Base-by-base conservation (phyloP, 2,797 vertebrate species). In the Silurus lanzhouensis region DNA sequence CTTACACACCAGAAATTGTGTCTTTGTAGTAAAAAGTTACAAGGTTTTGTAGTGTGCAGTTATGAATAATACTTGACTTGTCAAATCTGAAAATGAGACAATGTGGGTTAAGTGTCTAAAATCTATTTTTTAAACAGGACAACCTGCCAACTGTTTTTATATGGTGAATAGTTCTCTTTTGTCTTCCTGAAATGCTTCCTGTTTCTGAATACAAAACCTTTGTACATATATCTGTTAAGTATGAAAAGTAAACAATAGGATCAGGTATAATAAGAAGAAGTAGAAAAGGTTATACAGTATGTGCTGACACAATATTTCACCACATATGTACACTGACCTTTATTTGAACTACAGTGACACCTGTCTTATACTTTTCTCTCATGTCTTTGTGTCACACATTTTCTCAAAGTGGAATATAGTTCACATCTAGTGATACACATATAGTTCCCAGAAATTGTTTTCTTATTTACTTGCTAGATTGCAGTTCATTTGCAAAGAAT, bases 401-500 rank as follows among this genome's bases (percentile, higher is more conserved):
- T 75, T 27, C 72, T n/a, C 58, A 46, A 44, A 44, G 31, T 61
- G 27, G 5, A 63, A 79, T 17, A 46, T 5, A 63, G 9, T 77
- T 77, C 17, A 19, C 27, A 60, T 77, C 19, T 38, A 38, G 38
- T 38, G 38, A 38, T 38, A 38, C 31, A 38, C 38, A 38, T 38
- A 38, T 38, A 38, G 38, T 58, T 15, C 14, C 46, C 5, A 80
- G 27, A 48, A 46, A 10, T 63, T 63, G 6, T 79, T 84, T 79
- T 79, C n/a, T 48, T 70, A 5, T 9, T 46, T 68, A 58, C 66
- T 22, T 57, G 17, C 63, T 15, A 61, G 52, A 2, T 60, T 57
- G 55, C 55, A 52, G 48, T 25, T 58, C 19, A 88, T 88, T 86
- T 84, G 79, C 75, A 86, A 46, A 60, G 60, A 88, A 81, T 80